Evolutionary conservation across 2,888 invertebrate species (phyloP), one percentile per base, ranked within the genome.

Genomic region (Glomeris marginata): DNA sequence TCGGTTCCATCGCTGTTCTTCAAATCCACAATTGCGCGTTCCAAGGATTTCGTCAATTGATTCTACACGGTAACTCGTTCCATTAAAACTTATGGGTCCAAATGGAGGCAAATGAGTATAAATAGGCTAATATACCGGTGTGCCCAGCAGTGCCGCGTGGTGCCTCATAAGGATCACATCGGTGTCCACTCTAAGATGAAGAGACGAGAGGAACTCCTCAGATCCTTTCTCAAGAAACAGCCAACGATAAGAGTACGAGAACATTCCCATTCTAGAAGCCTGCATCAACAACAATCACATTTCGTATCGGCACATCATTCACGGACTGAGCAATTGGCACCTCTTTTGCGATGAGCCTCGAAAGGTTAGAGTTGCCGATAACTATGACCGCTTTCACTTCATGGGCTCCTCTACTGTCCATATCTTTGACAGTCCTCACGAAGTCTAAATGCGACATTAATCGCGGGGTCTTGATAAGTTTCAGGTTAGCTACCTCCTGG

Each of bases 361-460:
- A 37, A 8, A 16, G 22, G 11, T 35, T 16, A 20, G 34, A 43
- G 15, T 38, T 44, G 16, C 49, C 43, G 15, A 44, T n/a, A 18
- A 49, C 11, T 8, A 49, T 22, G 11, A 49, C 45, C 13, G 44
- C 43, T 35, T 49, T 49, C 8, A 49, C 49, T 49, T 49, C 49
- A n/a, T n/a, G 28, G 18, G 36, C 36, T n/a, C 49, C 44, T 36
- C 38, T 35, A 8, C 8, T 28, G 20, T 44, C 49, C 13, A 28
- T 44, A n/a, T 22, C 10, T 8, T 21, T 22, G 11, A 49, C n/a
- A 1, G 10, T 35, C 11, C 18, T 34, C 13, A 49, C 10, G 37
- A 49, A 49, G 1, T 49, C 44, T 5, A 22, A 15, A 0, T 33
- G 38, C 15, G 34, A 6, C n/a, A 16, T 20, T 6, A 13, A 21